A percentile compares a stretch with the other conserved stretches of the same genome.
phyloP scores from a whole-genome alignment of 2,888 invertebrate species.

The Tenthredo distinguenda region DNA sequence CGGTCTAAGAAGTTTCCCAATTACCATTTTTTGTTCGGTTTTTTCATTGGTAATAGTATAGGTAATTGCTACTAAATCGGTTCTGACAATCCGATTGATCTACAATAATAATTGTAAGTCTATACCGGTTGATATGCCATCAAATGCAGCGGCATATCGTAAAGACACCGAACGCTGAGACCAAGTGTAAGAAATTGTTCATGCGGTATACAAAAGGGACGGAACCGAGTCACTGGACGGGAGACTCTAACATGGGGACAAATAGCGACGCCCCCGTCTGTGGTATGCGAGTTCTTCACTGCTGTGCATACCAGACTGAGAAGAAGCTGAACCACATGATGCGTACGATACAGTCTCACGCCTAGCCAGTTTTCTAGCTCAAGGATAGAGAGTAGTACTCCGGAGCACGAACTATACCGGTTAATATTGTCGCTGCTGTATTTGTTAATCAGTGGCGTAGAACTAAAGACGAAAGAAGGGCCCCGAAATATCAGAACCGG shows the following conservation, averaged over 20 bases:
- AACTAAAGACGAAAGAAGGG: background rate
- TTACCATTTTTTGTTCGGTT: background rate
- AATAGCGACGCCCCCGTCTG: slow-evolving; percentile 43
- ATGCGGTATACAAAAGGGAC: slow-evolving; percentile 33
- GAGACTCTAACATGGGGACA: background rate
- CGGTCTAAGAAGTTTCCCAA: background rate
- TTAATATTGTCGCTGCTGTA: slow-evolving; percentile 22
- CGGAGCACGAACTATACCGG: slow-evolving; percentile 7
- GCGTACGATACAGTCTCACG: slow-evolving; percentile 31
- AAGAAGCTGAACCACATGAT: slow-evolving; percentile 36
- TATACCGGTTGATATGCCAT: background rate
- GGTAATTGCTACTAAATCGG: background rate
- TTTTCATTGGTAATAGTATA: too few relatives aligned
- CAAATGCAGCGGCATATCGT: background rate
- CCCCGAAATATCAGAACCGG: background rate
- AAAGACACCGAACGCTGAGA: background rate
- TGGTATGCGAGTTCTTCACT: slow-evolving; percentile 40
- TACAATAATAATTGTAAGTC: background rate
- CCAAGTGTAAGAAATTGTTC: slow-evolving; percentile 10
- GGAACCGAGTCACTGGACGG: background rate
- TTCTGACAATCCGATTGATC: background rate
- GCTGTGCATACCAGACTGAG: slow-evolving; percentile 41
- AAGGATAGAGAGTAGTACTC: slow-evolving; percentile 41
- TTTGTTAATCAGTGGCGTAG: slow-evolving; percentile 27
- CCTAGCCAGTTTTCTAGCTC: slow-evolving; percentile 47